Base-by-base conservation (phyloP, 2,797 vertebrate genomes). In the Sternotherus odoratus region DNA sequence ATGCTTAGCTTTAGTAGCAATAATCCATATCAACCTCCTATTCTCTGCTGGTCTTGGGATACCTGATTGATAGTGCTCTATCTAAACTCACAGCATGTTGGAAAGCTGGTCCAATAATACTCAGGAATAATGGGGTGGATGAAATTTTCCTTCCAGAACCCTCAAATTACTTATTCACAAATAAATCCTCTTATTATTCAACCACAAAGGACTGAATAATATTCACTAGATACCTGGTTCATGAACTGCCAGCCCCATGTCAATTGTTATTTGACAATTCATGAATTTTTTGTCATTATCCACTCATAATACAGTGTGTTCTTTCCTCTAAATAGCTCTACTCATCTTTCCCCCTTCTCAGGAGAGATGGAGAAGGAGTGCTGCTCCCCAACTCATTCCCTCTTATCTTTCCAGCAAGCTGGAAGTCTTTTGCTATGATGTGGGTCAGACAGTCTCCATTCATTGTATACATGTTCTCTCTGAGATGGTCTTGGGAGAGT, bases 121-220 rank as follows among this genome's bases (percentile, higher is more conserved):
- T 56, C 94, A 82, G 79, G 50, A 88, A 88, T 36, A 83, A 77
- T 46, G 69, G 89, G 17, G 84, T 82, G 79, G 30, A 88, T 81
- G 84, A 84, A 87, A 78, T 15, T 6, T 85, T 82, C 60, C 86
- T 86, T 87, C 88, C 4, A 1, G 15, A 5, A 8, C 51, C 39
- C 50, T 78, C 5, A 1, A 7, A 78, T 43, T 36, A 46, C 94
- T 89, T 92, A 92, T 88, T 88, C 88, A 87, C 79, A 43, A 24
- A 3, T 0, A 26, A 0, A 8, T 86, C 57, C 39, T 36, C 12
- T 88, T 24, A 3, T 77, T 17, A 75, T 3, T 50, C 28, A 51
- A 30, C 3, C 56, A 89, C 28, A 46, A 36, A 85, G 39, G 60
- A 26, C 0, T 4, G 53, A 74, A 50, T 75, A 36, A 33, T 1